A percentile compares a stretch with the other conserved stretches of the same genome.
These are phyloP conservation scores for Drosophila pseudotalamancana DNA, from an alignment of 2,888 invertebrate species.

Conservation along the genomic window DNA sequence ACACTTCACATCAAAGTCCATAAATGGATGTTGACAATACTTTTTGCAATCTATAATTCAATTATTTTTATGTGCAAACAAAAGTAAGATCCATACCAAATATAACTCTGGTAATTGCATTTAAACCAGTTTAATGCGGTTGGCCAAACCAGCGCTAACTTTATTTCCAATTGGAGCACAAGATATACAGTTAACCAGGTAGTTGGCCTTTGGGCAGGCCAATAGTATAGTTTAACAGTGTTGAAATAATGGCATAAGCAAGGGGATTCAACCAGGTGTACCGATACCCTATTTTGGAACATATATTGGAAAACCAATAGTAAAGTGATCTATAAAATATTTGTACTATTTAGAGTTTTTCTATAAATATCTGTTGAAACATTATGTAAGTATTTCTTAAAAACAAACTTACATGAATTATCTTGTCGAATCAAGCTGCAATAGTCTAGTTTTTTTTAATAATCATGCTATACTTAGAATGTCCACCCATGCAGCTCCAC, in stretches of 20 bases:
- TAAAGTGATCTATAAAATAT: no score
- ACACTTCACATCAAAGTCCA: no score
- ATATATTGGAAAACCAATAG: no score
- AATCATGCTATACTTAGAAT: no score
- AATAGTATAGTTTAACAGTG: conserved; percentile 14
- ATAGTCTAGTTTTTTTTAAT: no score
- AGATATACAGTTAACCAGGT: conserved; percentile 30
- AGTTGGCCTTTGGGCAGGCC: conserved; percentile 33
- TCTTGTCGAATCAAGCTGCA: no score
- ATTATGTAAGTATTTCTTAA: not conserved
- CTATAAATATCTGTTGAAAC: not conserved
- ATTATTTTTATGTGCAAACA: not conserved
- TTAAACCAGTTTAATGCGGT: conserved; percentile 53
- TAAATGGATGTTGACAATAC: not conserved
- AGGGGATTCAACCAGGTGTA: no score
- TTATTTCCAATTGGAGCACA: conserved; percentile 47
- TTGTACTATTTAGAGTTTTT: no score
- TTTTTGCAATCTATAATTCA: not conserved
- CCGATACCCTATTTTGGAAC: no score
- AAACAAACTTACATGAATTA: not conserved
- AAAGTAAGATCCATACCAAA: conserved; percentile 23
- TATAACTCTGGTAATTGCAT: conserved; percentile 34
- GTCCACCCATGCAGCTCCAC: not conserved
- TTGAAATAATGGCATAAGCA: conserved; percentile 12
- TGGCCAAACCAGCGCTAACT: conserved; percentile 26